Percentiles rank a stretch among this genome's conserved stretches.
Conservation (phyloP, 2,113 vertebrate genomes). For the Onychorhynchus coronatus region DNA sequence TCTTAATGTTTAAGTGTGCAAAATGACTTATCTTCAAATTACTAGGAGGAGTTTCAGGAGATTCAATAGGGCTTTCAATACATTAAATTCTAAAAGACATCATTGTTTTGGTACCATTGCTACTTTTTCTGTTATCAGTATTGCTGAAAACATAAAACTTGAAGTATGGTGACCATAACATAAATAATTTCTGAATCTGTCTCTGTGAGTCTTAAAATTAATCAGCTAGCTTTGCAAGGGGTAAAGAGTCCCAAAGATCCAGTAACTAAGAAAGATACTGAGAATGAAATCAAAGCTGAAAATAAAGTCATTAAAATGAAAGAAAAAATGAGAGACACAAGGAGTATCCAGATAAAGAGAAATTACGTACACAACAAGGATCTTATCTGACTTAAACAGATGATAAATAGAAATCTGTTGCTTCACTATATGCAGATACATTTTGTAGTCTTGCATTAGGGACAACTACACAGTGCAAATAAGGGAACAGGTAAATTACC, state of each 20-base stretch:
- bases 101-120: background rate
- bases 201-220: conserved; percentile 24
- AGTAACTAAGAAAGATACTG: conserved; percentile 43
- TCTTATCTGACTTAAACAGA: conserved; percentile 60
- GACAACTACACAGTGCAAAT: background rate
- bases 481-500: background rate
- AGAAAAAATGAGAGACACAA: conserved; percentile 30
- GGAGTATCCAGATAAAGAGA: conserved; percentile 47
- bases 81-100: background rate
- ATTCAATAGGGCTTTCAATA: background rate
- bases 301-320: conserved; percentile 65
- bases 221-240: background rate
- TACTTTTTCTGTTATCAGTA: background rate
- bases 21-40: background rate
- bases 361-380: conserved; percentile 24
- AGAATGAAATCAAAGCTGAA: conserved; percentile 61
- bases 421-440: background rate
- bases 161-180: background rate
- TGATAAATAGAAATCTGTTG: conserved; percentile 43
- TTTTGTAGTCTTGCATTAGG: background rate
- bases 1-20: background rate
- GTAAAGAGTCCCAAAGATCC: conserved; percentile 1
- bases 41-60: background rate
- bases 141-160: conserved; percentile 11
- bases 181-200: conserved; percentile 6